Evolutionary conservation across 2,888 invertebrate genomes (phyloP), one percentile per base, ranked within the genome.

Genomic region (Eretmocerus hayati): DNA sequence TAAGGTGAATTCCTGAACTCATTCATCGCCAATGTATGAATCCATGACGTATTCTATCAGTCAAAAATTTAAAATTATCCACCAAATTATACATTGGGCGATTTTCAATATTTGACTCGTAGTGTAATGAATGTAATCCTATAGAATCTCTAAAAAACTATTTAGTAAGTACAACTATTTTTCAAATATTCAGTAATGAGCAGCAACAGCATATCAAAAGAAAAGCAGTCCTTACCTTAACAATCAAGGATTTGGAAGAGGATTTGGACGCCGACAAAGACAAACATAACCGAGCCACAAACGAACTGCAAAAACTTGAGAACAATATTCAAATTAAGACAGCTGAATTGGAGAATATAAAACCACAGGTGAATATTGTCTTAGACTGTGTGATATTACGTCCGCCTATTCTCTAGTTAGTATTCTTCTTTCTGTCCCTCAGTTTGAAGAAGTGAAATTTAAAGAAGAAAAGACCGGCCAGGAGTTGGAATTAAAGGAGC

Each of bases 401-500:
- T 95, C 67, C 84, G 87, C 58, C 87, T 93, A 83, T 87, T 92
- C 61, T n/a, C n/a, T n/a, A 83, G 85, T 18, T 81, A 87, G 26
- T 9, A 6, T 26, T 9, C 26, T 26, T 26, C 26, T 9, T 11
- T 26, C 11, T 26, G 11, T 26, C 11, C 11, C 11, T 26, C 11
- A 26, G 26, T 26, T 9, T 26, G 26, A 26, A 26, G 8, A 26
- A 26, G 8, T 26, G 6, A 11, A 1, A 11, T 11, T 9, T 11
- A 11, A 9, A 26, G 26, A 26, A 11, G 26, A 39, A 97, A 99
- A 72, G 94, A 96, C 63, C 88, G 90, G 90, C 0, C 73, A 89
- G 47, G 86, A 91, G 62, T 71, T 97, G 42, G 85, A 87, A 0
- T 75, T 95, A 16, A 94, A 94, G 69, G 96, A 96, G 64, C 94